Evolutionary conservation across 64 coral and sea anemone genomes (phyloP).

Genomic region (Pocillopora verrucosa): DNA sequence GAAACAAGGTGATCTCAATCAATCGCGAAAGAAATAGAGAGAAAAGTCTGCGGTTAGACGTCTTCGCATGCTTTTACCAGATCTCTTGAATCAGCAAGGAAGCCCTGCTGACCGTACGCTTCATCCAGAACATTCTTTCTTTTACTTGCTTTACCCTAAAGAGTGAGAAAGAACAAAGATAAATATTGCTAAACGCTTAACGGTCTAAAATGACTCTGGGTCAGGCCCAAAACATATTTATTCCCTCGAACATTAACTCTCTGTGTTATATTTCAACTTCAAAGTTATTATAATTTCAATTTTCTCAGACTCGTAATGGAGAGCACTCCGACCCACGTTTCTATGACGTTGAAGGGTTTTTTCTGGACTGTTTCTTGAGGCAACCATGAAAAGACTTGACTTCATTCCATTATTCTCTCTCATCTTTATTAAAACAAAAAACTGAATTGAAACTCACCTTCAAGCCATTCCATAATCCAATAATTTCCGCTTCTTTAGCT

Average conservation of each 20-base stretch:
- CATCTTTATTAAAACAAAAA: not conserved
- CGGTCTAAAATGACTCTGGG: not conserved
- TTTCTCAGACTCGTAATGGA: no score
- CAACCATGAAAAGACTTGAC: no score
- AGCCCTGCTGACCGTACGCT: slow-evolving; percentile 91
- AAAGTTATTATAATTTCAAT: no score
- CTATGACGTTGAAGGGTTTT: no score
- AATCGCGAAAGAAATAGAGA: no score
- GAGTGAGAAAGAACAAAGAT: not conserved
- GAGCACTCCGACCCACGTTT: no score
- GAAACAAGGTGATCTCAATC: not conserved
- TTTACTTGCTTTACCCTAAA: slow-evolving; percentile 67
- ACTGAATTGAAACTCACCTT: slow-evolving; percentile 28
- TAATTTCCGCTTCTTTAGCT: slow-evolving; percentile 80
- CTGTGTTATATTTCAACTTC: no score
- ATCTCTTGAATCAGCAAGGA: slow-evolving; percentile 88
- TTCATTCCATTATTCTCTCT: not conserved
- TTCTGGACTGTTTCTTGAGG: no score
- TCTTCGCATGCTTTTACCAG: slow-evolving; percentile 45
- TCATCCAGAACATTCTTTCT: slow-evolving; percentile 79
- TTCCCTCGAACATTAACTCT: no score
- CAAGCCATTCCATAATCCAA: slow-evolving; percentile 81
- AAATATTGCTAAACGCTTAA: no score
- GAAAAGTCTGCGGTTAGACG: not conserved
- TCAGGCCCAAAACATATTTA: no score